phyloP scores from a whole-genome alignment of 2,113 vertebrate species.

The Myrmecobius fasciatus region DNA sequence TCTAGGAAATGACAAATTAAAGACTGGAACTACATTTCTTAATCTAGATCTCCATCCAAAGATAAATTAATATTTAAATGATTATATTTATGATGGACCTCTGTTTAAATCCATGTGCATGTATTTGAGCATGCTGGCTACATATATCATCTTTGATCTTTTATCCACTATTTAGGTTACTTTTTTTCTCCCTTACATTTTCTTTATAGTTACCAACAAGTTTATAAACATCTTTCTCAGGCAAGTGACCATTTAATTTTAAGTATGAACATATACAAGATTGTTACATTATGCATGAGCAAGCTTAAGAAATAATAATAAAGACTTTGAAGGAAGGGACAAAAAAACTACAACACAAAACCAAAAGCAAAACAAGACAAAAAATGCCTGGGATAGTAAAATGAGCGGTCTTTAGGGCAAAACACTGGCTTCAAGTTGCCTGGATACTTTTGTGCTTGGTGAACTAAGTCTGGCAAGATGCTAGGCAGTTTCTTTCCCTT shows the following conservation, averaged over 20 bases:
- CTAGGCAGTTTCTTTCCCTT: constrained; percentile 68
- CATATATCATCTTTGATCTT: not conserved
- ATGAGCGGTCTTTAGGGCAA: not conserved
- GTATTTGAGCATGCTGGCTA: not conserved
- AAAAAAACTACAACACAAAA: not conserved
- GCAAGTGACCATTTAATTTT: constrained; percentile 10
- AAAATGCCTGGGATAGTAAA: not conserved
- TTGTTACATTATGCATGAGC: not conserved
- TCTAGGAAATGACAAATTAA: not conserved
- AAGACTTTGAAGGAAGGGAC: not conserved
- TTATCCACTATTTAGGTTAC: not conserved
- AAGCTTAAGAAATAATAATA: not conserved
- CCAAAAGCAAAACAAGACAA: too few species aligned
- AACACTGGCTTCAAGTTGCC: not conserved
- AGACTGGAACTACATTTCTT: constrained; percentile 18
- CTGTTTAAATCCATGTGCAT: constrained; percentile 24
- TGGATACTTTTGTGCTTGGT: constrained; percentile 62
- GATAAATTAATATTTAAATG: not conserved
- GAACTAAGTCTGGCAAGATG: constrained; percentile 68
- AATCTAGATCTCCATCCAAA: not conserved
- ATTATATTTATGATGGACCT: not conserved
- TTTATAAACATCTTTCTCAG: not conserved
- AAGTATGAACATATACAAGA: not conserved
- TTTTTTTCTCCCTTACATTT: not conserved
- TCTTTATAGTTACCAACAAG: not conserved